Base-by-base conservation (phyloP, 2,888 invertebrate species). In the Nemurella pictetii region DNA sequence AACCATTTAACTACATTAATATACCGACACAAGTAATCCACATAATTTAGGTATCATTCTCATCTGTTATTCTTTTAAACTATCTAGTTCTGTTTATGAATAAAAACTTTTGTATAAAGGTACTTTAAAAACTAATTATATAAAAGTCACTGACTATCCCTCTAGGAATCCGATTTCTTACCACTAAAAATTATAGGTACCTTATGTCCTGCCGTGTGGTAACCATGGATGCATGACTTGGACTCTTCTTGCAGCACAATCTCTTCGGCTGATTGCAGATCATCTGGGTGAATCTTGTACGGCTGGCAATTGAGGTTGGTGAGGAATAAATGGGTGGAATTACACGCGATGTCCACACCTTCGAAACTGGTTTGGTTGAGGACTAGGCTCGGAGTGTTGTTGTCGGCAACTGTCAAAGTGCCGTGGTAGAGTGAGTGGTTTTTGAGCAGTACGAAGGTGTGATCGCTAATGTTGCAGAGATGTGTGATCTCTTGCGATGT, bases 211-310 rank as follows among this genome's bases (percentile, higher is more conserved):
- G 93, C 93, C 87, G 93, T 93, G 88, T 92, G 93, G 89, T 93
- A 94, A 86, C 95, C 95, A 87, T 94, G 94, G 77, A 92, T 92
- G 88, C 95, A 95, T 88, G 92, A 93, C 89, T 93, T 94, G 1
- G 92, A 91, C 87, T 94, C 94, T 88, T 94, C 94, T 87, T 92
- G 92, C 30, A 95, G 91, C 84, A 93, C 88, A 85, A 95, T 92
- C 89, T 94, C 94, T 89, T 93, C 93, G 86, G 92, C 90, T 85
- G 91, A 89, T 88, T 91, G 92, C 88, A 94, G 91, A 88, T 90
- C 90, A 85, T 90, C 89, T 81, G 92, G 90, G 89, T 92, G 92
- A 87, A 92, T 90, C 89, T 92, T 93, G 87, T 92, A 92, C 29
- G 94, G 92, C 86, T 92, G 90, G 26, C 95, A 95, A 88, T 92